Conservation (phyloP, 2,113 vertebrate species). For the Bucco capensis region DNA sequence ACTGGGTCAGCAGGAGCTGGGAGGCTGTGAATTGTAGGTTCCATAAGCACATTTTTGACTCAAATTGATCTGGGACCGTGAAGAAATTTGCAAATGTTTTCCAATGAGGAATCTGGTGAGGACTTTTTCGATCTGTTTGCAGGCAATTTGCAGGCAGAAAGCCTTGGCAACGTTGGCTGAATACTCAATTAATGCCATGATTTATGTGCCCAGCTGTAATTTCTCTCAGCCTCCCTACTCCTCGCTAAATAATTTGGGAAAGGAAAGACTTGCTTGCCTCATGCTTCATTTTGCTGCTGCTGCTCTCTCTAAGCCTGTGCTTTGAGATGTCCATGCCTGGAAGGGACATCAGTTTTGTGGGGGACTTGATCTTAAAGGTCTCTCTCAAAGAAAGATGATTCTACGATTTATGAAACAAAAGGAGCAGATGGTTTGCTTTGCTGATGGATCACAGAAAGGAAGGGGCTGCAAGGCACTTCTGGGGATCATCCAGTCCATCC, state of each 20-base stretch:
- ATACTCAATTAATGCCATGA: not conserved
- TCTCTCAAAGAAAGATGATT: no score
- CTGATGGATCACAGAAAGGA: not conserved
- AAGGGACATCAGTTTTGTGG: not conserved
- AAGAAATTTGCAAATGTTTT: constrained; percentile 41
- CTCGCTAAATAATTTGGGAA: not conserved
- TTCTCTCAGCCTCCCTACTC: not conserved
- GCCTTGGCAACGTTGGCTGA: constrained; percentile 18
- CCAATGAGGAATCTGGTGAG: not conserved
- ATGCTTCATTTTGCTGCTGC: not conserved
- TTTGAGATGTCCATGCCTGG: not conserved
- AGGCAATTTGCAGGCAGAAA: constrained; percentile 43
- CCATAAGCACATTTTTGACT: constrained; percentile 34
- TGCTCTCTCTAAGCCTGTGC: not conserved
- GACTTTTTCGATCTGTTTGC: constrained; percentile 52
- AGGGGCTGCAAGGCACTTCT: no score
- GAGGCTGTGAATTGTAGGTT: not conserved
- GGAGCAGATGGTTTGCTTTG: not conserved
- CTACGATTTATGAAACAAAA: not conserved
- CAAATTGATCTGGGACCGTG: constrained; percentile 9
- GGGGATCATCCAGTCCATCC: no score
- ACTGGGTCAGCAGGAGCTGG: not conserved
- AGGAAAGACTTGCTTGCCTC: not conserved
- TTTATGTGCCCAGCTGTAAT: not conserved
- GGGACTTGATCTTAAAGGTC: no score